Base-by-base conservation (phyloP, 2,113 vertebrate genomes). In the Trichomycterus rosablanca region DNA sequence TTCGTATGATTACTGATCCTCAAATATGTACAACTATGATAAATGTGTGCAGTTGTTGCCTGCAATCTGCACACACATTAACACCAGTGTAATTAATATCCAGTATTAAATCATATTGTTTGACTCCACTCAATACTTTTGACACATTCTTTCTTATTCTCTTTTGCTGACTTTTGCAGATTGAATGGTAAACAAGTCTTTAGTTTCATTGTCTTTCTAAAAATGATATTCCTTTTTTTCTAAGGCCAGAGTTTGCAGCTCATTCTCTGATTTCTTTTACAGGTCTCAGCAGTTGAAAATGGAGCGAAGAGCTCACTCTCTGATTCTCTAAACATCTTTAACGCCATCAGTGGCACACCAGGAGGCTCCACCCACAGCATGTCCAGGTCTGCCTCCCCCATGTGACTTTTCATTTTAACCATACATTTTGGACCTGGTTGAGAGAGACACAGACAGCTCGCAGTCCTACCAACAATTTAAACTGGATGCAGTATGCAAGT, bases 321-420 rank as follows among this genome's bases (percentile, higher is more conserved):
- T 1, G 91, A 96, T 67, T 99, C 95, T 0, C 74, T 95, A 67
- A 93, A 94, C 70, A 93, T 97, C 82, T 98, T 97, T 84, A 95
- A 93, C 0, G 93, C 93, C 83, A 98, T 99, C 83, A 97, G 94
- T 2, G 93, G 94, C 67, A 96, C 92, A 3, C 89, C 92, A 1
- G 89, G 86, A 80, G 85, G 89, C 76, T 87, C 92, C 76, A 80
- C 84, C 53, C 92, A 91, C 0, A 89, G 90, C 60, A 80, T 92
- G 72, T 83, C 89, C 63, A 87, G 82, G 75, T 91, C 91, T 7
- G 87, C 91, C 80, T 90, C 90, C 16, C 66, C 91, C 30, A 88
- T 89, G 78, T 97, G 78, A 85, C 39, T 62, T 63, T 12, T 24
- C 16, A 53, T 52, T 19, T 10, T 1, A 32, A 46, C 54, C 65